Base-by-base conservation (phyloP, 2,888 invertebrate species). In the Pedicia rivosa region DNA sequence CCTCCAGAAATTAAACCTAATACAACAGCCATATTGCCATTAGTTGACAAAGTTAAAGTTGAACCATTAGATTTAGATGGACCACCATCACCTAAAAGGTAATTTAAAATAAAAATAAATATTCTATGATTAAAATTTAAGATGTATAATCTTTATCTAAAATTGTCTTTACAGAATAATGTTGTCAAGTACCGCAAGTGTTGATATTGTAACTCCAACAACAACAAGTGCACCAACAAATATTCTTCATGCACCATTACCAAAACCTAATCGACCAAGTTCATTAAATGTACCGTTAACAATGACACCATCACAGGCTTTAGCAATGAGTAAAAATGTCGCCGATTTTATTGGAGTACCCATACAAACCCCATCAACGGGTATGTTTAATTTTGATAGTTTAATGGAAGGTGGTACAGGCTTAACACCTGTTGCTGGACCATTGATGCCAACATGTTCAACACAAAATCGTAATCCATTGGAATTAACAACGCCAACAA, bases 341-440 rank as follows among this genome's bases (percentile, higher is more conserved):
- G 67, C 70, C 46, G 77, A 78, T 50, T 73, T 79, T 43, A 74
- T 78, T 22, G 88, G 86, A 39, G 72, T 88, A 44, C 74, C 84
- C 48, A 86, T 90, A 50, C 80, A 78, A 43, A 87, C 87, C 9
- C 91, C 91, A 1, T 84, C 87, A 43, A 78, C 77, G 50, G 90
- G 86, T 35, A 78, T 77, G 48, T 86, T 90, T 63, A 88, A 87
- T 61, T 90, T 87, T 57, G 91, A 92, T 52, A 84, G 84, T 47
- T 68, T 92, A 42, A 87, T 91, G 82, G 88, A 87, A 50, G 88
- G 88, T 35, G 88, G 90, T 50, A 88, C 91, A 3, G 90, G 91
- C 0, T 65, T 92, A 34, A 91, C 91, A 6, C 91, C 91, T 0
- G 82, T 87, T 24, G 75, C 71, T 34, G 72, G 71, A 38, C 80